Base-by-base conservation (phyloP, 2,797 vertebrate genomes). In the Cyclura pinguis region DNA sequence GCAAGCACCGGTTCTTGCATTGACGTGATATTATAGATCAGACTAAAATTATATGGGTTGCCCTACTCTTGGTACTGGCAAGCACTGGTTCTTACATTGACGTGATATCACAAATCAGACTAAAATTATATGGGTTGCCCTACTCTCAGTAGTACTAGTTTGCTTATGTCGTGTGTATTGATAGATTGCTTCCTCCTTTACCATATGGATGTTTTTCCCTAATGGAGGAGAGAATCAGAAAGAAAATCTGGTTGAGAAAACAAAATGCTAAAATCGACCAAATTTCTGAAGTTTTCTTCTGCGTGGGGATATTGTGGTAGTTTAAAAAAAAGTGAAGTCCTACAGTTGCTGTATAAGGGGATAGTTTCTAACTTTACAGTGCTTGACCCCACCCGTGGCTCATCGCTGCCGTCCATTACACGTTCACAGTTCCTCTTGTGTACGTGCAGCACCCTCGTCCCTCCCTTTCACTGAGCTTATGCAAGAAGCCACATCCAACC, bases 371-470 rank as follows among this genome's bases (percentile, higher is more conserved):
- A 12, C 4, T 24, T 59, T 73, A 14, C 6, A 29, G 64, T 13
- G 12, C 69, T 42, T 3, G 24, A 35, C 35, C 29, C 12, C 1
- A 29, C 38, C 9, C 84, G 57, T 86, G 50, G 24, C 12, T 67
- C 4, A 35, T 35, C 22, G 76, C 91, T 92, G 84, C 92, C 88
- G 87, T 93, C 92, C 86, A 89, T 93, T 94, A 73, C 24, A 13
- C 50, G 27, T 89, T 35, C 88, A 90, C 77, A 74, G 42, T 69
- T 94, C 93, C 59, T 91, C 38, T 59, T 89, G 76, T 85, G 57
- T n/a, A 9, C 80, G 62, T 22, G 50, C 32, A 10, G 50, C 24
- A n/a, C 47, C 52, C 72, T 64, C 52, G 12, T 1, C 50, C 52
- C 2, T 47, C 14, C 12, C 7, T 12, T n/a, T 16, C 72, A 27